Conservation (phyloP, 1,140 invertebrate species). For the Myzus persicae region DNA sequence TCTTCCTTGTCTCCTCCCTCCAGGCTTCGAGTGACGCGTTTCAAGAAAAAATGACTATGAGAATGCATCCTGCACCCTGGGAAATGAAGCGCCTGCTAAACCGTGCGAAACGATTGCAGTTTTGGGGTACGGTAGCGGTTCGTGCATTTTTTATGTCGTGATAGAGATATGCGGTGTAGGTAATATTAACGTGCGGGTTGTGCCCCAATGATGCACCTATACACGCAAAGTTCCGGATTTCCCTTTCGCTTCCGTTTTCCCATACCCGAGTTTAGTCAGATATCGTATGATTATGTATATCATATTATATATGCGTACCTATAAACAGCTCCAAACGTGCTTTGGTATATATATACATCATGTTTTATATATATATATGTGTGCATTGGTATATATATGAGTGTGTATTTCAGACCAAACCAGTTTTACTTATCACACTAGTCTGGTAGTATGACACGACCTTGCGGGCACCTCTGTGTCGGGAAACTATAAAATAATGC, state of each 20-base stretch:
- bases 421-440: constrained; percentile 36
- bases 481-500: constrained; percentile 10
- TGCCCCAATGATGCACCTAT: not conserved
- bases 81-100: not conserved
- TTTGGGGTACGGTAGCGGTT: not conserved
- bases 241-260: constrained; percentile 4
- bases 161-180: not conserved
- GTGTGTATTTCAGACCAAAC: not conserved
- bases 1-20: too few species aligned
- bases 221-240: not conserved
- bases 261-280: not conserved
- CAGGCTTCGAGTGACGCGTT: too few species aligned
- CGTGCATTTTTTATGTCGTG: not conserved
- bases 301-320: not conserved
- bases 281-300: not conserved
- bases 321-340: not conserved
- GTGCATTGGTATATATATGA: not conserved
- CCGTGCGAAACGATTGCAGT: not conserved
- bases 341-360: not conserved
- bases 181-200: not conserved
- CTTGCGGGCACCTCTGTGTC: not conserved
- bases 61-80: not conserved
- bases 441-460: constrained; percentile 23
- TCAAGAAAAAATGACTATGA: not conserved
- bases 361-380: too few species aligned